Evolutionary conservation across 2,888 invertebrate species (phyloP), one percentile per base, ranked within the genome.

Genomic region (Ptilodon capucinus): DNA sequence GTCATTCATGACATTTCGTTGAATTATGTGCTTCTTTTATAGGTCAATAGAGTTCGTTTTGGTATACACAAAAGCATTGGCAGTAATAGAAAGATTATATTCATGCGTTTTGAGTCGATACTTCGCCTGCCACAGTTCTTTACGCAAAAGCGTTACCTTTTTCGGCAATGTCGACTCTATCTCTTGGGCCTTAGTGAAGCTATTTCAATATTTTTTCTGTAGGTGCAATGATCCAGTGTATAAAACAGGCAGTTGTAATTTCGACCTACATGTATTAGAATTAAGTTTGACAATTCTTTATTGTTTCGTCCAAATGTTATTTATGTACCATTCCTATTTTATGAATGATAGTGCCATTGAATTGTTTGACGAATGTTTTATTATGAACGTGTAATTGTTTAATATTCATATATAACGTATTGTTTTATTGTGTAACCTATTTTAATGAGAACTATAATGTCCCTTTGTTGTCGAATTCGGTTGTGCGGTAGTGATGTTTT

Each of bases 331-430:
- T 69, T 74, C 65, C 67, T 66, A 47, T 48, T 47, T 32, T 53
- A 32, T 58, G 59, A 60, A 69, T 57, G 59, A 60, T 49, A 57
- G 76, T 76, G 76, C 77, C 74, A 74, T 74, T 61, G 42, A 56
- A 48, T 71, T 67, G 19, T 45, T 52, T 45, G 11, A 35, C 46
- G 53, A 57, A 46, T 52, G 48, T 40, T 40, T n/a, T 35, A 42
- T 39, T 30, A 28, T 25, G 14, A 16, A 40, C 25, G n/a, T 32
- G 16, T 43, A 38, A 30, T 52, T 14, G 23, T 40, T 23, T 25
- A 25, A 40, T 14, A 40, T 16, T 40, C 21, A 40, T 40, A 17
- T n/a, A 11, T 23, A 14, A 14, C 40, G 13, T 40, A 40, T 40
- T 40, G 40, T 40, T 40, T 40, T 16, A 40, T 25, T 40, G 19